Evolutionary conservation across 1,140 invertebrate species (phyloP), one percentile per base, ranked within the genome.

Genomic region (Aleiodes sp.): DNA sequence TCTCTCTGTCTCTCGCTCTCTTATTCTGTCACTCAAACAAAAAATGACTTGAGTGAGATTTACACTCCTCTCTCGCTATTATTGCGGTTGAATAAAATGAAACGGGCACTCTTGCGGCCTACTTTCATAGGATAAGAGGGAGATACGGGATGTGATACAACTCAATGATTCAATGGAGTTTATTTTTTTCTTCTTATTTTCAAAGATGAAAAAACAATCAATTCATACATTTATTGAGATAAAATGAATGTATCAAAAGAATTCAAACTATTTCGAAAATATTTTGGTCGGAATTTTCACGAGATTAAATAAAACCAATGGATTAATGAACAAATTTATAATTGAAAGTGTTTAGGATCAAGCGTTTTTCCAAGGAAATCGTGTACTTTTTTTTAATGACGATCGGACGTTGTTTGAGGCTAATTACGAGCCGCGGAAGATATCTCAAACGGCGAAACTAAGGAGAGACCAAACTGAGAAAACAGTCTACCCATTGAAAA

Each of bases 401-500:
- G 56, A 59, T 59, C 28, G 56, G 56, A 59, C 56, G 26, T 59
- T 26, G 52, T 56, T 56, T 2, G 9, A 9, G 56, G 56, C 12
- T 59, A 59, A 59, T 59, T 31, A 59, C 56, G 28, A 59, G 56
- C 10, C n/a, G n/a, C 12, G n/a, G 56, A 59, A 31, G 56, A 59
- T 59, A 59, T 59, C 28, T 31, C 9, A 59, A 59, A 31, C 28
- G 28, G 12, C 24, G 12, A 31, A 6, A 31, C 12, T n/a, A 4
- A 59, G 46, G 46, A 52, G 21, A 52, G 46, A 10, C 8, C 46
- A 69, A 73, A 63, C 57, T 60, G 72, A 76, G 75, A 77, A 77
- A 77, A 75, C 73, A 67, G 60, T 73, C 75, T 76, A 71, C 74
- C 70, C 28, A 31, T 59, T 59, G 56, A 59, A 73, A 80, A 81